Evolutionary conservation across 2,797 vertebrate genomes (phyloP), one percentile per base, ranked within the genome.

Genomic region (Epinephelus awoara): DNA sequence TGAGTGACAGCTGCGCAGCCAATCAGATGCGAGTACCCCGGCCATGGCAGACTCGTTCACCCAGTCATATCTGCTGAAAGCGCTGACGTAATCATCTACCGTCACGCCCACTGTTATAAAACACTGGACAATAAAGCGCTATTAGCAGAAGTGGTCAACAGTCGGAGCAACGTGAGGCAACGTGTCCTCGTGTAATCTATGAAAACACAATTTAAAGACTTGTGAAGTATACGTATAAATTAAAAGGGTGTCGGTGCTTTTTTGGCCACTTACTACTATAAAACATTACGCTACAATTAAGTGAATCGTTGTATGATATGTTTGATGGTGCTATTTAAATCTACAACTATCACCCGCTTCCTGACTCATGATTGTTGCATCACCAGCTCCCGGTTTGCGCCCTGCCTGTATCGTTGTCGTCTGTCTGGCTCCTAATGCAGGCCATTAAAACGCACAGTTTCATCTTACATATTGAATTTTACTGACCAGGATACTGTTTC

Each of bases 91-190:
- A 21, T 0, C 8, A 40, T 11, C 27, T 29, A 56, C n/a, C 62
- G 69, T 75, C 46, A 72, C 89, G 79, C 91, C 91, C 76, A 83
- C 85, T 70, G 78, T 94, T 94, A 95, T 88, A 92, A 93, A 94
- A 93, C 79, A 62, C 72, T 57, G 84, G 82, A 93, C 89, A 93
- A 93, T 87, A 88, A 91, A 86, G 85, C 76, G 85, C 46, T 9
- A 65, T 3, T 52, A 66, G 34, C 19, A 21, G 51, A 13, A 72
- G 67, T 75, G 52, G 15, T 27, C 27, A 65, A 75, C 74, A 79
- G 1, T 3, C 1, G 11, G 0, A 0, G 3, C 34, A 34, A 34
- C 7, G 34, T 0, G 9, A 25, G 6, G 42, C 19, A 44, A 10
- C 40, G 0, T 40, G 4, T 27, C 57, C 1, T 8, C 3, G 5